Evolutionary conservation across 92 coral and sea anemone species (phyloP), one percentile per base, ranked within the genome.

Genomic region (Actinostola sp.): DNA sequence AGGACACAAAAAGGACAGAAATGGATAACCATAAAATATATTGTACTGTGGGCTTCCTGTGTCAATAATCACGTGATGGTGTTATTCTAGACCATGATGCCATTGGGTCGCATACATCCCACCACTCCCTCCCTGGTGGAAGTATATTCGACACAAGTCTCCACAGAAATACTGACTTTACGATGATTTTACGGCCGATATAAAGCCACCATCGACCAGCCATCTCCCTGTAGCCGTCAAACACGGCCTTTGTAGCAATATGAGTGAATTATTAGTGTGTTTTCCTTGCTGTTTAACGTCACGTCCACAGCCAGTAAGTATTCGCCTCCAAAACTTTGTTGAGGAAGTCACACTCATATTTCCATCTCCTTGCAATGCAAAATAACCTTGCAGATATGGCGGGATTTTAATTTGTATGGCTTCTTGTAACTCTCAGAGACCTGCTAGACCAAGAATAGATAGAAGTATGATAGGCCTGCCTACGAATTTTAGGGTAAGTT

Each of bases 391-490:
- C 19, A 14, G 11, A 21, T 32, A 38, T 68, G 16, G 35, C 16
- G 9, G 41, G n/a, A 51, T 16, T 21, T 26, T 33, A 50, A 23
- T 50, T 31, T 67, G 14, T 51, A 28, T 13, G 1, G 10, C 49
- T 50, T 39, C 30, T 50, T 32, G 3, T 13, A 20, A 33, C 10
- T 36, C 21, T 17, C 55, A 75, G 81, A 75, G 81, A 55, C 70
- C 81, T 49, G 45, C 58, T 63, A 80, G 90, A 68, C 83, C 83
- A 27, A 87, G 86, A 62, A 91, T 91, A 53, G 92, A 91, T 51
- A 70, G 92, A 33, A 53, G 79, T 11, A 91, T 91, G 97, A 91
- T 91, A 57, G 97, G 97, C 33, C 75, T 69, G 53, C 97, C 97
- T 26, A 85, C 80, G 59, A 64, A 91, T 87, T 91, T 91, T 55